Evolutionary conservation across 2,797 vertebrate species (phyloP).

Genomic region (Manis pentadactyla): DNA sequence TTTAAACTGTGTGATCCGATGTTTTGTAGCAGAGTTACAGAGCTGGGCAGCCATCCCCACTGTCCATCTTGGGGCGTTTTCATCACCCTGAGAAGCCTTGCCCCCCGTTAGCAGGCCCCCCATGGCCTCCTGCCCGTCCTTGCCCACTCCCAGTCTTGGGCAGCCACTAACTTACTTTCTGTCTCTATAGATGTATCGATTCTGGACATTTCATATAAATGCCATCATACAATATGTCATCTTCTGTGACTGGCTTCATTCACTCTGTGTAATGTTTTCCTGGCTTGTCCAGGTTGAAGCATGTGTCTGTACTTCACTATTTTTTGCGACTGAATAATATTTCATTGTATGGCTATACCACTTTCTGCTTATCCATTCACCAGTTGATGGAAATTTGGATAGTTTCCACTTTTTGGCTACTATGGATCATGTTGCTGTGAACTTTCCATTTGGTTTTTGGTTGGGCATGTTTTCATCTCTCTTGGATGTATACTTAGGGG

Average conservation of each 20-base stretch:
- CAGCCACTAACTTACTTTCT: neutral
- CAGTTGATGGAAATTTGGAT: neutral
- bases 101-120: neutral
- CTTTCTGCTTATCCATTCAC: neutral
- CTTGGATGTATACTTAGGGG: neutral
- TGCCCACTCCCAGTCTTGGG: neutral
- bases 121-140: neutral
- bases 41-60: neutral
- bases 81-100: neutral
- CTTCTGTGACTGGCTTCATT: neutral
- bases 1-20: neutral
- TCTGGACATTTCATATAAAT: neutral
- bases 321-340: neutral
- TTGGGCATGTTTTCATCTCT: neutral
- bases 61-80: conserved; percentile 9
- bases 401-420: neutral
- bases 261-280: neutral
- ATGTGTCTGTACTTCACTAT: neutral
- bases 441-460: conserved; percentile 5
- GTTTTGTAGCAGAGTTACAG: neutral
- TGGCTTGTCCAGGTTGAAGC: neutral
- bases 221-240: neutral
- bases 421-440: neutral
- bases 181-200: neutral
- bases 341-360: neutral